Conservation (phyloP, 2,113 vertebrate species). For the Anthoscopus minutus region DNA sequence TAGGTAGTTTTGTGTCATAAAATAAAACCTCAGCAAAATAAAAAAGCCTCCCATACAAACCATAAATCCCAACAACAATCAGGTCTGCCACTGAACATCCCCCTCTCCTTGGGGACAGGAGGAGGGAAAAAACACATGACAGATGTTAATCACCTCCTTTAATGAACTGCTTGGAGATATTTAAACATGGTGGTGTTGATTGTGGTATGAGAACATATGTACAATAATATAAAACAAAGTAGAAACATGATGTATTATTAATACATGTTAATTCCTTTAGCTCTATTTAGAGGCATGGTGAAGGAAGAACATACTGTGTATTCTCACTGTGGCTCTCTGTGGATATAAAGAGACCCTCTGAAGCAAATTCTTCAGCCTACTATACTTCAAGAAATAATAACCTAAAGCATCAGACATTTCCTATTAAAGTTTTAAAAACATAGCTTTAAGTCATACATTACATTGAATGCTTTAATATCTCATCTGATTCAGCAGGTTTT, state of each 20-base stretch:
- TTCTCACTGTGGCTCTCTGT: slow-evolving; percentile 30
- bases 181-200: slow-evolving; percentile 1
- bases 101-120: slow-evolving; percentile 1
- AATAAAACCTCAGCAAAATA: slow-evolving; percentile 46
- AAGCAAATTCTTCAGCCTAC: slow-evolving; percentile 69
- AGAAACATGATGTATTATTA: slow-evolving; percentile 65
- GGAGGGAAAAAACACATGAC: slow-evolving; percentile 16
- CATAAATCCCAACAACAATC: background rate
- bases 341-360: slow-evolving; percentile 63
- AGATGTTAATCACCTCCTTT: slow-evolving; percentile 56
- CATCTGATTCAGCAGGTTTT: slow-evolving; percentile 76
- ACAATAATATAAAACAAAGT: slow-evolving; percentile 52
- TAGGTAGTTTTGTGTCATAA: background rate
- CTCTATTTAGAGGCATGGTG: slow-evolving; percentile 22
- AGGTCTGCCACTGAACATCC: slow-evolving; percentile 19
- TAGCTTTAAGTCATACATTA: slow-evolving; percentile 73
- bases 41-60: slow-evolving; percentile 10
- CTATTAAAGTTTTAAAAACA: slow-evolving; percentile 77
- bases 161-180: slow-evolving; percentile 56
- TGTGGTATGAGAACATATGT: slow-evolving; percentile 57
- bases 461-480: slow-evolving; percentile 66
- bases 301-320: slow-evolving; percentile 35
- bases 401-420: slow-evolving; percentile 68
- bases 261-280: slow-evolving; percentile 31
- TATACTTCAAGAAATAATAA: slow-evolving; percentile 60